Base-by-base conservation (phyloP, 2,888 invertebrate genomes). In the Parnassius glacialis region DNA sequence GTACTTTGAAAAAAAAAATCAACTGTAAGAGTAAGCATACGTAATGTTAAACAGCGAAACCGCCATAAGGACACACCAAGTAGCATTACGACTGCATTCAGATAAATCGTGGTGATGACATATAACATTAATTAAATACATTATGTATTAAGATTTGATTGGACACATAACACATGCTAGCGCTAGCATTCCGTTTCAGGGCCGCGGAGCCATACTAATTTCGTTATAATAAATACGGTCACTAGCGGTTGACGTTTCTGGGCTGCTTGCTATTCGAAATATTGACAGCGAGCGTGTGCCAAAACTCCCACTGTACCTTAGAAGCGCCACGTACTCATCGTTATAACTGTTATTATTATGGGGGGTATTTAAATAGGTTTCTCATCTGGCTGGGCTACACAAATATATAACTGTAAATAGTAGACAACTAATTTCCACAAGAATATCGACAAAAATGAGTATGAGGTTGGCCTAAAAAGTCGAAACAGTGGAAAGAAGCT, bases 211-310 rank as follows among this genome's bases (percentile, higher is more conserved):
- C 78, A 72, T 34, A 81, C 83, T 87, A 87, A 87, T 85, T 85
- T 79, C 78, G 86, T 83, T 81, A 81, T 77, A 83, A 88, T 87
- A 87, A 87, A 89, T 87, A 82, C 78, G 70, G 75, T 76, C 75
- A 72, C 80, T 76, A 74, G 79, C 79, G 84, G 83, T 79, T 83
- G 87, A 89, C 88, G 79, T 86, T 84, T 87, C 87, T 87, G 78
- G 83, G 85, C 80, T 86, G 83, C 81, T 83, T 86, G 83, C 81
- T 83, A 84, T 84, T 86, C 83, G 84, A 85, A 85, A 84, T 85
- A 90, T 88, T 88, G 89, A 87, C 83, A 82, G 71, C 70, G 76
- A 75, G 44, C 25, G 63, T 51, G 85, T 88, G 89, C 89, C 89
- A 89, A 87, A 79, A 84, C 78, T 76, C 76, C 72, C 73, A 71